Evolutionary conservation across 2,113 vertebrate genomes (phyloP), one percentile per base, ranked within the genome.

Genomic region (Brachirus orientalis): DNA sequence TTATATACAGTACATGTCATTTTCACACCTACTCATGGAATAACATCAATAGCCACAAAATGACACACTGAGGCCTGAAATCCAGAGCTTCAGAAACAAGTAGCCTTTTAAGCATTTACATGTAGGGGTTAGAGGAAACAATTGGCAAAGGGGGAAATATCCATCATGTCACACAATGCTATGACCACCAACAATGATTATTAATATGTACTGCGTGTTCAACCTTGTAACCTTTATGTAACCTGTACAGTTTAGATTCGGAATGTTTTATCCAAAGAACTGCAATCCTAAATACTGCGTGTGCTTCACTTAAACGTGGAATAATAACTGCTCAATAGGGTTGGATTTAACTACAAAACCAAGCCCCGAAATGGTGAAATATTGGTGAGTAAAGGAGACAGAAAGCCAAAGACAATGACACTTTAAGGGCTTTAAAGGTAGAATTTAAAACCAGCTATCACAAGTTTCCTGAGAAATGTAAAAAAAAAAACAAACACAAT

Each of bases 1-100:
- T 77, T 44, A 55, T 80, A 79, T 64, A 81, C 75, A 84, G 77
- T 64, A 81, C 75, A 84, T 64, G 63, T 81, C 64, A 79, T 85
- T 71, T 7, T 80, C 69, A 90, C 86, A 86, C 61, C 62, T 69
- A 90, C 59, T 88, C 66, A 83, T 84, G 82, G 77, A 88, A 79
- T 66, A 83, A 90, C 86, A 86, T 58, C 72, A 55, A 90, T 82
- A 81, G 78, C 81, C 83, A 90, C 81, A 16, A 62, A 85, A 80
- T 70, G 81, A 90, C 72, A 76, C 69, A 81, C 56, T 36, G 71
- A 84, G 69, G 74, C 72, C 81, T 62, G 69, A 81, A 84, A 81
- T 67, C 72, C 81, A 63, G 45, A 79, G 35, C 33, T 80, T 73
- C 72, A 79, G 82, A 85, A 80, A 79, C 66, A 67, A 73, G 69